phyloP scores from a whole-genome alignment of 1,140 invertebrate genomes.

The Drosophila virilis region DNA sequence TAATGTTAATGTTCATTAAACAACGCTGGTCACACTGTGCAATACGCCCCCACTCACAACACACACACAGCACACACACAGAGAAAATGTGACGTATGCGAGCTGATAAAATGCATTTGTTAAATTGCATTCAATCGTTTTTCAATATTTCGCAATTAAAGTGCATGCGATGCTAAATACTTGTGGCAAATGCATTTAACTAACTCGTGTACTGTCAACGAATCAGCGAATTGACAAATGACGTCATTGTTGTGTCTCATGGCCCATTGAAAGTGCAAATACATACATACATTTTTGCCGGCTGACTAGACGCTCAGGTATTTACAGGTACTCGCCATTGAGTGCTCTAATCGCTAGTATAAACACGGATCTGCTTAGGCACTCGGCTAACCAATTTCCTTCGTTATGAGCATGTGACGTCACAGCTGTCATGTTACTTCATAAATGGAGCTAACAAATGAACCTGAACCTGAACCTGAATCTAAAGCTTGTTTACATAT shows the following conservation, averaged over 20 bases:
- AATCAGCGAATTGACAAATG: slow-evolving; percentile 69
- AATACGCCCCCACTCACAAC: slow-evolving; percentile 34
- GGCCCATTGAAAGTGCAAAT: slow-evolving; percentile 56
- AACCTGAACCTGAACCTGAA: slow-evolving; percentile 15
- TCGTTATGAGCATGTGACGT: slow-evolving; percentile 29
- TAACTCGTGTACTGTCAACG: slow-evolving; percentile 51
- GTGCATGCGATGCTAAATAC: slow-evolving; percentile 49
- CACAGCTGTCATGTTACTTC: slow-evolving; percentile 29
- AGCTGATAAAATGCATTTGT: slow-evolving; percentile 61
- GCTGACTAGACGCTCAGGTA: slow-evolving; percentile 51
- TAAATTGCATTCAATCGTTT: slow-evolving; percentile 60
- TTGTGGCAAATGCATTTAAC: slow-evolving; percentile 56
- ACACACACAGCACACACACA: neutral
- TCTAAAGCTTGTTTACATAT: neutral
- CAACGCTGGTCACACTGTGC: slow-evolving; percentile 23
- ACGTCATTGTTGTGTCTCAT: slow-evolving; percentile 55
- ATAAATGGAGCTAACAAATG: slow-evolving; percentile 25
- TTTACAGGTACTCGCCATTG: slow-evolving; percentile 23
- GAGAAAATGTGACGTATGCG: slow-evolving; percentile 21
- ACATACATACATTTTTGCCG: slow-evolving; percentile 18
- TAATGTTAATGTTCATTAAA: neutral
- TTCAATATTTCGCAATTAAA: slow-evolving; percentile 44
- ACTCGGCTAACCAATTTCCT: slow-evolving; percentile 9
- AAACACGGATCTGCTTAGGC: slow-evolving; percentile 50
- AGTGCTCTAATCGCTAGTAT: slow-evolving; percentile 36